These are phyloP conservation scores for Mormyrus lacerda DNA, from an alignment of 2,113 vertebrate genomes.

Conservation along the genomic window DNA sequence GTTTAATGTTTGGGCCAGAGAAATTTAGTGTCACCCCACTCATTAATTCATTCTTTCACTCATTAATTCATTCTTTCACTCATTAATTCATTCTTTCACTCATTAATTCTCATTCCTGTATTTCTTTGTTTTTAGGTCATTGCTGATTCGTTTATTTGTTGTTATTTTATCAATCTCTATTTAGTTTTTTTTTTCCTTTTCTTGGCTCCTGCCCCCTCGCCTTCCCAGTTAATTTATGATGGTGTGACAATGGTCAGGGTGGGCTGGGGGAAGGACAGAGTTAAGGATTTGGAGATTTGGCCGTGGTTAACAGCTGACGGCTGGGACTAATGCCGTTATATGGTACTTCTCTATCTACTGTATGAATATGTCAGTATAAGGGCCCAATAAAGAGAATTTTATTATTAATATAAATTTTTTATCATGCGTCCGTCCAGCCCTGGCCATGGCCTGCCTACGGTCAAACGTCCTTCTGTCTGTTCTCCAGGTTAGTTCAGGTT, in stretches of 20 bases:
- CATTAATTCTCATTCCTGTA: not conserved
- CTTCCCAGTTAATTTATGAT: not conserved
- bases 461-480: not conserved
- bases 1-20: not conserved
- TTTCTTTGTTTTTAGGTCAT: not conserved
- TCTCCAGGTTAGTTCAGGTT: not conserved
- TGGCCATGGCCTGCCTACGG: not conserved
- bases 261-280: not conserved
- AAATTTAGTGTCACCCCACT: not conserved
- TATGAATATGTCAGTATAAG: not conserved
- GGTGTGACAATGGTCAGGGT: not conserved
- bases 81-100: not conserved
- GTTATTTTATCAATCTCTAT: not conserved
- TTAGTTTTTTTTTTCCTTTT: not conserved
- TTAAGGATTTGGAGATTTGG: not conserved
- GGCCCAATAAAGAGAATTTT: not conserved
- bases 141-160: not conserved
- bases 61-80: too few relatives aligned
- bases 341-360: not conserved
- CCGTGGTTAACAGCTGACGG: not conserved
- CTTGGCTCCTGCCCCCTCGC: not conserved
- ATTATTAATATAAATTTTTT: not conserved
- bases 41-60: not conserved
- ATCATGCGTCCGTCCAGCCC: not conserved
- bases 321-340: not conserved